Conservation (phyloP, 92 coral and sea anemone species). For the Zoanthus sociatus region DNA sequence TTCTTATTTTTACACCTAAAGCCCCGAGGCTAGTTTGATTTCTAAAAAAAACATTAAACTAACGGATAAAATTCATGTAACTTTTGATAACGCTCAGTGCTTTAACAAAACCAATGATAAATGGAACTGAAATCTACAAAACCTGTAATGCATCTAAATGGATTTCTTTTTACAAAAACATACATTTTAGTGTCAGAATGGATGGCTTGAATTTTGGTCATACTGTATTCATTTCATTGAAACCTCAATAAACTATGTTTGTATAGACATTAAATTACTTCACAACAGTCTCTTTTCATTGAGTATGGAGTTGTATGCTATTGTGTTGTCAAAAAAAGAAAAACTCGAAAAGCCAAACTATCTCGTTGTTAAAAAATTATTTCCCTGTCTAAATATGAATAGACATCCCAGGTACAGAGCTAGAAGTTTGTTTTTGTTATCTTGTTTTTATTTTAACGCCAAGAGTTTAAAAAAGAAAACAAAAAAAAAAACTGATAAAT, state of each 20-base stretch:
- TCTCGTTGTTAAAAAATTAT: not conserved
- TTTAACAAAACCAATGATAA: not conserved
- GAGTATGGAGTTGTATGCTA: constrained; percentile 46
- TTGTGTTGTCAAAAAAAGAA: constrained; percentile 17
- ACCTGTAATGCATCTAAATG: constrained; percentile 1
- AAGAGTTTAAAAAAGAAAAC: not conserved
- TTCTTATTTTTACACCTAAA: not conserved
- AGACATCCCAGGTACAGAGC: not conserved
- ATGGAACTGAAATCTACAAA: not conserved
- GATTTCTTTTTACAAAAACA: constrained; percentile 5
- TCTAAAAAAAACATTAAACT: constrained; percentile 8
- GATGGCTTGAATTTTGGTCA: constrained; percentile 61
- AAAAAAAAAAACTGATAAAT: not conserved
- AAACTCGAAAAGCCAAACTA: constrained; percentile 13
- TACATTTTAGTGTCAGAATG: constrained; percentile 41
- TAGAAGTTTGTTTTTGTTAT: constrained; percentile 3
- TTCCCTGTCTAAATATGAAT: not conserved
- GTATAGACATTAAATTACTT: constrained; percentile 72
- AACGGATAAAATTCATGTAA: not conserved
- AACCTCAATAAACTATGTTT: constrained; percentile 62
- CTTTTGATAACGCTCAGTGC: not conserved
- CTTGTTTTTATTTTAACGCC: constrained; percentile 6
- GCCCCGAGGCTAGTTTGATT: constrained; percentile 3
- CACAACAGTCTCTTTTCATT: constrained; percentile 57
- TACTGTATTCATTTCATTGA: constrained; percentile 50